phyloP scores from a whole-genome alignment of 2,113 vertebrate species.

The Pomatostomus ruficeps region DNA sequence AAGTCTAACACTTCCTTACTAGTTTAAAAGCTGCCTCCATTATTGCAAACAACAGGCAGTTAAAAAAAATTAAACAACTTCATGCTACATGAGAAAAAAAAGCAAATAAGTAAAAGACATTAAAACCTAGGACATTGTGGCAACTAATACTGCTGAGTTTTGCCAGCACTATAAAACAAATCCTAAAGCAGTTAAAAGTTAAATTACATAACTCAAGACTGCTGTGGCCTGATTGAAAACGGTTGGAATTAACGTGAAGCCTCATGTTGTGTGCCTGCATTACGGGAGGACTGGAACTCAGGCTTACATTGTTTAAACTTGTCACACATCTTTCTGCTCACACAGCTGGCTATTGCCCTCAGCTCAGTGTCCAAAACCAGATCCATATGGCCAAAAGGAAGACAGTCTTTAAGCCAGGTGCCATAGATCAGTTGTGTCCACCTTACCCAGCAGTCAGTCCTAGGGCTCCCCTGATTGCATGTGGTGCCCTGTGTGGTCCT shows the following conservation, averaged over 20 bases:
- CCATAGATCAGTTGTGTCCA: neutral
- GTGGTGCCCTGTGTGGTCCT: neutral
- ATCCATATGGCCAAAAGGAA: neutral
- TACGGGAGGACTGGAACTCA: neutral
- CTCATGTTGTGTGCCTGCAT: neutral
- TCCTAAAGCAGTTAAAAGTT: conserved; percentile 13
- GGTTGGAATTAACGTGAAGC: neutral
- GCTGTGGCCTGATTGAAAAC: neutral
- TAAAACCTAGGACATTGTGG: neutral
- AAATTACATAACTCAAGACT: neutral
- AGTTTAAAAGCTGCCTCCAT: neutral
- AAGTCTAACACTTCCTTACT: neutral
- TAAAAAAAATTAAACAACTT: neutral
- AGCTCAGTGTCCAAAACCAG: neutral
- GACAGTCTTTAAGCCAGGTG: neutral
- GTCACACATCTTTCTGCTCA: neutral
- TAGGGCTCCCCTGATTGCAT: neutral
- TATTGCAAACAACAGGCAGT: neutral
- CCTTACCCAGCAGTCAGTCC: neutral
- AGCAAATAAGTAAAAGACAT: neutral
- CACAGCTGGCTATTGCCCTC: neutral
- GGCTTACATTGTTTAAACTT: neutral
- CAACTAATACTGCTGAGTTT: neutral
- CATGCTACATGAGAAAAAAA: neutral
- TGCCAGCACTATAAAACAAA: neutral